Conservation (phyloP, 2,797 vertebrate genomes). For the Molothrus aeneus region DNA sequence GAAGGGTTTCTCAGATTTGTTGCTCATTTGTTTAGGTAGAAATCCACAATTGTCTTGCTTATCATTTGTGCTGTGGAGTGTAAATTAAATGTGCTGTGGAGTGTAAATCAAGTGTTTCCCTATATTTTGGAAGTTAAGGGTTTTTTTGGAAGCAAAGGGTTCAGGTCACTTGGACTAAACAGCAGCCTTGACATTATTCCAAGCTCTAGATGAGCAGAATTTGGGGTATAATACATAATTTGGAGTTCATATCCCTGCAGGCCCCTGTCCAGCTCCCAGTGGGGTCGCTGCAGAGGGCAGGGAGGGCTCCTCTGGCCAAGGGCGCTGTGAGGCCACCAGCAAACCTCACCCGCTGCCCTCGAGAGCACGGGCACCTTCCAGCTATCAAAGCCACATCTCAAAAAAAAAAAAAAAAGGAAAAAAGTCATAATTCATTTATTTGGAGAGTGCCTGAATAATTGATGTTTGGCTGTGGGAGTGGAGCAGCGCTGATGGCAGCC, state of each 20-base stretch:
- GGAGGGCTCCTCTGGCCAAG: not conserved
- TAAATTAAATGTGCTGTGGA: not conserved
- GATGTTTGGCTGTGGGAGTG: not conserved
- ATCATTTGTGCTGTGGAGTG: not conserved
- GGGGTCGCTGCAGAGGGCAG: not conserved
- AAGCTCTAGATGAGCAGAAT: not conserved
- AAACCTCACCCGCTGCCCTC: not conserved
- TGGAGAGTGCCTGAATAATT: conserved; percentile 6
- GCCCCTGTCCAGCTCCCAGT: rapidly evolving
- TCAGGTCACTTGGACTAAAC: not conserved
- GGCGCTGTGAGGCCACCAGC: not conserved
- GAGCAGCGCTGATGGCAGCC: not conserved
- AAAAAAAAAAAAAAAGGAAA: not conserved
- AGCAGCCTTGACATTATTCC: not conserved
- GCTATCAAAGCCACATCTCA: not conserved
- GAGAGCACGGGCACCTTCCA: not conserved
- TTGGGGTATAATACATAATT: rapidly evolving
- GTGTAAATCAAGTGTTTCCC: not conserved
- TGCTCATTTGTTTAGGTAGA: not conserved
- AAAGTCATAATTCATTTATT: not conserved
- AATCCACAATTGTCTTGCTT: not conserved
- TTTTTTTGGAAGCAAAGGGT: not conserved
- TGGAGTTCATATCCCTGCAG: not conserved
- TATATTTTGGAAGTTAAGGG: not conserved
- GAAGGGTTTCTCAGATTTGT: not conserved